A percentile compares a stretch with the other conserved stretches of the same genome.
phyloP scores from a whole-genome alignment of 2,797 vertebrate genomes.

The Melanotaenia parkinsoni region DNA sequence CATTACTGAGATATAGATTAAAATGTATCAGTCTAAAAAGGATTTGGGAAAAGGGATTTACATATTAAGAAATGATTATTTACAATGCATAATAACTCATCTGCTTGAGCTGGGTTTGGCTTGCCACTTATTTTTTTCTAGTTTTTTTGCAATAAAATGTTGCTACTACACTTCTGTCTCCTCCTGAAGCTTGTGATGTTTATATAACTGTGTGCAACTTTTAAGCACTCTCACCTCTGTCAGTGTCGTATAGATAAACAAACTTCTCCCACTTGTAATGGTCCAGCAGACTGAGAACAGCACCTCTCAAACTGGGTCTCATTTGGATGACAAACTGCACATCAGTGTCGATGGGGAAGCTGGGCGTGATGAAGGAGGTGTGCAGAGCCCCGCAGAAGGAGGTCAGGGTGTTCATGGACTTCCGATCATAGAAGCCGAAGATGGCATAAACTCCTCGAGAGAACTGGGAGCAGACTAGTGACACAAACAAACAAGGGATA shows the following conservation, averaged over 20 bases:
- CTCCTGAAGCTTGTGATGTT: slow-evolving; percentile 2
- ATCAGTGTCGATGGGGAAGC: slow-evolving; percentile 94
- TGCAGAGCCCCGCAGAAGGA: slow-evolving; percentile 98
- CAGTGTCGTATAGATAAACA: slow-evolving; percentile 98
- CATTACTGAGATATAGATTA: slow-evolving; percentile 69
- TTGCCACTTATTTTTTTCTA: slow-evolving; percentile 22
- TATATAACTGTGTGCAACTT: slow-evolving; percentile 5
- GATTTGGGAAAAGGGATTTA: slow-evolving; percentile 61
- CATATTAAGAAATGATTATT: slow-evolving; percentile 66
- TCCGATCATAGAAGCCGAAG: slow-evolving; percentile 98
- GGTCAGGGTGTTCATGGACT: slow-evolving; percentile 98
- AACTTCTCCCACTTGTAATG: slow-evolving; percentile 98
- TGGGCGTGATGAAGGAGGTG: slow-evolving; percentile 97
- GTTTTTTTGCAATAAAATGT: slow-evolving; percentile 19
- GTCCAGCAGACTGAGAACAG: slow-evolving; percentile 90
- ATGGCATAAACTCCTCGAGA: slow-evolving; percentile 97
- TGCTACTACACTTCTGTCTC: not conserved
- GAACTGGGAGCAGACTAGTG: slow-evolving; percentile 97
- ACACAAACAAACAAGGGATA: slow-evolving; percentile 60
- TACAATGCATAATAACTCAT: slow-evolving; percentile 44
- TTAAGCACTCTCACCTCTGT: slow-evolving; percentile 89
- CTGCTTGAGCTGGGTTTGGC: slow-evolving; percentile 27
- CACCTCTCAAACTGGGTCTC: slow-evolving; percentile 91
- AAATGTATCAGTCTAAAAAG: slow-evolving; percentile 63
- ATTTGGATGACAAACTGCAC: slow-evolving; percentile 99